Conservation (phyloP, 2,797 vertebrate species). For the Notoglanidium macrostoma region DNA sequence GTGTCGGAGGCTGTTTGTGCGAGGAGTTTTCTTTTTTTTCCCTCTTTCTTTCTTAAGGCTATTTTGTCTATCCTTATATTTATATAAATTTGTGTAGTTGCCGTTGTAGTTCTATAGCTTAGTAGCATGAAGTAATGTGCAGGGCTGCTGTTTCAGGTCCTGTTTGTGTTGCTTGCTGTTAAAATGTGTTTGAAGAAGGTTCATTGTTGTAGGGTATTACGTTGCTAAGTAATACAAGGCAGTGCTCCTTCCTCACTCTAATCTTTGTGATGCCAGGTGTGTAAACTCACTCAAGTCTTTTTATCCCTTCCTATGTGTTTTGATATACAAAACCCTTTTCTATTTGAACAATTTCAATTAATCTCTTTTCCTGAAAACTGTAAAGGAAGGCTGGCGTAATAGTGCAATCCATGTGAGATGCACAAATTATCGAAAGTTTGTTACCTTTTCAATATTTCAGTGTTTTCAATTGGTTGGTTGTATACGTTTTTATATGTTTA, state of each 20-base stretch:
- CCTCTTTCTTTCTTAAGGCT: background rate
- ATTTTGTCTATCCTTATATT: background rate
- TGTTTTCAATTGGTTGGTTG: background rate
- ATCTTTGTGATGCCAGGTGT: background rate
- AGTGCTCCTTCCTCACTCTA: background rate
- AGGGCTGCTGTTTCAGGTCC: background rate
- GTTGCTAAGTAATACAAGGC: slow-evolving; percentile 7
- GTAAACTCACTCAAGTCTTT: background rate
- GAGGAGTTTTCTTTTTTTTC: background rate
- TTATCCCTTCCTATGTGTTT: background rate
- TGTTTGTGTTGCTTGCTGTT: background rate
- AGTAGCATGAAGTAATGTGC: background rate
- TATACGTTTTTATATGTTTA: background rate
- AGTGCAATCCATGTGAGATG: background rate
- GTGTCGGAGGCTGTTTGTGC: no score
- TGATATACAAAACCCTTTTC: background rate
- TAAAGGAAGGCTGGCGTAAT: background rate
- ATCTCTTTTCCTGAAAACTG: background rate
- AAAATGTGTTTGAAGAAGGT: background rate
- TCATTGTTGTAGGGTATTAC: slow-evolving; percentile 7
- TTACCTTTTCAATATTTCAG: background rate
- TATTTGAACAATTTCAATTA: background rate
- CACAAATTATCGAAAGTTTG: background rate
- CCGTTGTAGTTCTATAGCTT: background rate
- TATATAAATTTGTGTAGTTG: background rate